Base-by-base conservation (phyloP, 2,888 invertebrate genomes). In the Archips xylosteana region DNA sequence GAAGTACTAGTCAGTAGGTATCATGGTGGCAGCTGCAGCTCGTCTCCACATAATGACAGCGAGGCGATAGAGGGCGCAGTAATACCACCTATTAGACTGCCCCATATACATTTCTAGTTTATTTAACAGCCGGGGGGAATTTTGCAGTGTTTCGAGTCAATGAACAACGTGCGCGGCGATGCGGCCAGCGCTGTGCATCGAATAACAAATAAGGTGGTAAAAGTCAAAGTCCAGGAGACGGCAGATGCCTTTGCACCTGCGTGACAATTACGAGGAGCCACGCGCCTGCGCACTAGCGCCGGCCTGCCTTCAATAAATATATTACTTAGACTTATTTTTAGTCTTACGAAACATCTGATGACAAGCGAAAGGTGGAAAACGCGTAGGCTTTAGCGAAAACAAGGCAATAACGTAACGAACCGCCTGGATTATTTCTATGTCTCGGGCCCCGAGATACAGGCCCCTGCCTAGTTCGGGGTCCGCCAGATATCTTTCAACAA, bases 161-260 rank as follows among this genome's bases (percentile, higher is more conserved):
- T 80, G 87, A 76, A 81, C 80, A 81, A 71, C 75, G 80, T 81
- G 80, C 78, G 66, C 79, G 79, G 79, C 81, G 77, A 80, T 81
- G 79, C 79, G 78, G 77, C 80, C 81, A 61, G 66, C 69, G 63
- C 57, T 74, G 36, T 70, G 76, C 72, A 80, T 78, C 77, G 81
- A 79, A 81, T 83, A 82, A 86, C 86, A 88, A 89, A 89, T 85
- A 85, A 87, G 87, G 85, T 89, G 84, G 86, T 86, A 83, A 85
- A 79, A 84, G 82, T 80, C 83, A 85, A 82, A 86, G 87, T 86
- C 87, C 88, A 85, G 85, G 81, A 82, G 85, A 86, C 78, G 90
- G 91, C 94, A 94, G 94, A 93, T 94, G 94, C 89, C 84, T 76
- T 81, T 78, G 82, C 94, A 94, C 93, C 94, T 94, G 94, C 87